phyloP scores from a whole-genome alignment of 2,888 invertebrate genomes.

The Buathra laborator region DNA sequence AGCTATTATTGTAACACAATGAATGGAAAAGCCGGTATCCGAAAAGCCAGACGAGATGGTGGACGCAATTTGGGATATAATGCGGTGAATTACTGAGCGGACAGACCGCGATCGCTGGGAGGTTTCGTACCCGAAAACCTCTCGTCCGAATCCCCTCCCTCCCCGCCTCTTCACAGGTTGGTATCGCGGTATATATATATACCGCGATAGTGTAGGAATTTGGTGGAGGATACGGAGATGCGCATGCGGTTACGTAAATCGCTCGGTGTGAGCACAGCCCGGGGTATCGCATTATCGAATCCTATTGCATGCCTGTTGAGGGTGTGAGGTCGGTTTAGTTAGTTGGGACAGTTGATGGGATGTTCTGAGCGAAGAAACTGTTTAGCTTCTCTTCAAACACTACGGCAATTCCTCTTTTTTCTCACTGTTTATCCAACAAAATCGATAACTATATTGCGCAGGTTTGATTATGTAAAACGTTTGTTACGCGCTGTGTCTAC shows the following conservation, averaged over 20 bases:
- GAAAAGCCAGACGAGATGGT: slow-evolving; percentile 9
- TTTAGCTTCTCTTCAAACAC: neutral
- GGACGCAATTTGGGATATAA: slow-evolving; percentile 43
- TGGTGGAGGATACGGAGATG: slow-evolving; percentile 13
- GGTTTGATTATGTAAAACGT: slow-evolving; percentile 49
- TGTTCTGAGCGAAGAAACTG: slow-evolving; percentile 8
- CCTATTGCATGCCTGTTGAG: slow-evolving; percentile 30
- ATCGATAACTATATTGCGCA: neutral
- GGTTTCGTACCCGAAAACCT: slow-evolving; percentile 4
- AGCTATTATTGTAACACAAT: neutral
- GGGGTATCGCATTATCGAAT: slow-evolving; percentile 61
- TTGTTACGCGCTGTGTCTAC: slow-evolving; percentile 24
- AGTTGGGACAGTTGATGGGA: slow-evolving; percentile 40
- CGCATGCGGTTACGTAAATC: slow-evolving; percentile 53
- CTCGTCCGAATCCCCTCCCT: neutral
- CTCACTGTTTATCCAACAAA: neutral
- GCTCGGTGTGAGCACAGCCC: slow-evolving; percentile 29
- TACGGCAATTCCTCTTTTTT: neutral
- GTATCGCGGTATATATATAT: neutral
- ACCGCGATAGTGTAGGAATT: neutral
- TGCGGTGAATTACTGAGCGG: slow-evolving; percentile 29
- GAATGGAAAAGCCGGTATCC: neutral
- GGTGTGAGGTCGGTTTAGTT: slow-evolving; percentile 39
- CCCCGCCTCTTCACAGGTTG: neutral
- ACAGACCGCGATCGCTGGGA: slow-evolving; percentile 4